phyloP scores from a whole-genome alignment of 1,140 invertebrate genomes.

The Leptopilina clavipes region DNA sequence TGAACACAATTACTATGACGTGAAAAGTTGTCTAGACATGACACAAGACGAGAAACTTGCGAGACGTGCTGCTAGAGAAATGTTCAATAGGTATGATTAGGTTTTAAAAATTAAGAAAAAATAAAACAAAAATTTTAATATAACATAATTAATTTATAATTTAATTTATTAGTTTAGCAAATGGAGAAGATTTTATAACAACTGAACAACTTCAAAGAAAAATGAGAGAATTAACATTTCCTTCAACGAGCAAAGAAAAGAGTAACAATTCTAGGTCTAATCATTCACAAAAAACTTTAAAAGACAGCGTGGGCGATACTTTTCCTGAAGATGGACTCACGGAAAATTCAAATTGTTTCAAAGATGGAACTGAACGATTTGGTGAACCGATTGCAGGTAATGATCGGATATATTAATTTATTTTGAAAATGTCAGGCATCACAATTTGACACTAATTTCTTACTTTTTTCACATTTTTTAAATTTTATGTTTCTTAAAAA shows the following conservation, averaged over 20 bases:
- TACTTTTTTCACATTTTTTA: no score
- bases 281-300: conserved; percentile 58
- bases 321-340: conserved; percentile 62
- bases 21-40: conserved; percentile 88
- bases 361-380: conserved; percentile 40
- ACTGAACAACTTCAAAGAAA: conserved; percentile 83
- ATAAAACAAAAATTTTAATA: background rate
- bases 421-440: no score
- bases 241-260: conserved; percentile 57
- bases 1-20: conserved; percentile 87
- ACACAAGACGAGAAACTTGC: conserved; percentile 89
- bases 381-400: background rate
- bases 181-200: conserved; percentile 90
- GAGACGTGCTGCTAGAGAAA: conserved; percentile 86
- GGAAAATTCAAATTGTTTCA: conserved; percentile 50
- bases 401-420: no score
- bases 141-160: conserved; percentile 40
- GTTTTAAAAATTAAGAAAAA: background rate
- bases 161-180: conserved; percentile 79
- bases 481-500: no score
- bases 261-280: conserved; percentile 45
- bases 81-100: conserved; percentile 82
- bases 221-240: conserved; percentile 78
- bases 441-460: no score
- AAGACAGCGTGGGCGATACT: conserved; percentile 54